Evolutionary conservation across 2,888 invertebrate genomes (phyloP).

Genomic region (Leucozona laternaria): DNA sequence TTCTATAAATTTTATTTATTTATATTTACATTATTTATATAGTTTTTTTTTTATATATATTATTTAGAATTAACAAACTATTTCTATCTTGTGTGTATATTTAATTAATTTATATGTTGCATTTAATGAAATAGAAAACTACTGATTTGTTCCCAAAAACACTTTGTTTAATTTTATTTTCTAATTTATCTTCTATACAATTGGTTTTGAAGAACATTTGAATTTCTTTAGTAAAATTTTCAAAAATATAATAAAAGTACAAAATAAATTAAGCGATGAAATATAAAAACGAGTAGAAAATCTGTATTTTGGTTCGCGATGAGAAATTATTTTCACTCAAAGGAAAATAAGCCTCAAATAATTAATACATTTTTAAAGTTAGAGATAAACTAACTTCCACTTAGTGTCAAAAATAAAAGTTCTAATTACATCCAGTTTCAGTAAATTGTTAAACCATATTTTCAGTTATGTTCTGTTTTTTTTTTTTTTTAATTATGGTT

Average conservation of each 20-base stretch:
- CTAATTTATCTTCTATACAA: constrained; percentile 41
- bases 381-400: no score
- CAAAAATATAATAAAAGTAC: neutral
- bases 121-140: constrained; percentile 75
- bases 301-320: no score
- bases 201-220: constrained; percentile 27
- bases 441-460: no score
- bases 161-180: constrained; percentile 72
- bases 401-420: no score
- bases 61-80: constrained; percentile 3
- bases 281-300: neutral
- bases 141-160: constrained; percentile 79
- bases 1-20: neutral
- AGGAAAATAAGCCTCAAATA: no score
- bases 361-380: no score
- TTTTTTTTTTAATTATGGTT: no score
- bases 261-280: neutral
- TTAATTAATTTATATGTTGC: constrained; percentile 22
- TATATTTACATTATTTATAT: constrained; percentile 38
- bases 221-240: constrained; percentile 24
- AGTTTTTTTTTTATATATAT: neutral
- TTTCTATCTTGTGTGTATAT: constrained; percentile 21
- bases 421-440: no score
- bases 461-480: no score
- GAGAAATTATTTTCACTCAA: no score